Evolutionary conservation across 2,888 invertebrate genomes (phyloP).

Genomic region (Drosophila prostipennis): DNA sequence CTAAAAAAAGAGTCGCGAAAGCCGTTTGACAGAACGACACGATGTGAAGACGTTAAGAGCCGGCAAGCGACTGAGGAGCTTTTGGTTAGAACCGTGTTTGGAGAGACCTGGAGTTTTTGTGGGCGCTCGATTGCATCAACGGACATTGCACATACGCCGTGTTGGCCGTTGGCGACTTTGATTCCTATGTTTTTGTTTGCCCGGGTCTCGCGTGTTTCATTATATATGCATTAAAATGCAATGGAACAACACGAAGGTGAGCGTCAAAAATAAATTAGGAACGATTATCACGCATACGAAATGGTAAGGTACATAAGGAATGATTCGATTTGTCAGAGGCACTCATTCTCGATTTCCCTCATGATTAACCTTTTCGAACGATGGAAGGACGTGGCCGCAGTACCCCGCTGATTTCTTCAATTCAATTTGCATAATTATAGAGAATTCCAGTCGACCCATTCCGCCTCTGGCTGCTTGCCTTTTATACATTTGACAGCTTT

Average conservation of each 20-base stretch:
- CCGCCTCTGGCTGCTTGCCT: slow-evolving; percentile 16
- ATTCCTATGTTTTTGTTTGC: slow-evolving; percentile 23
- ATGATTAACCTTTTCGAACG: slow-evolving; percentile 61
- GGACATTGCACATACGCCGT: slow-evolving; percentile 68
- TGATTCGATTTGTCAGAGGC: slow-evolving; percentile 6
- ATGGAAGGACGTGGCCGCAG: not conserved
- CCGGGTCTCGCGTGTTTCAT: slow-evolving; percentile 67
- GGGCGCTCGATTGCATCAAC: slow-evolving; percentile 52
- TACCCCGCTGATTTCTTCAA: slow-evolving; percentile 29
- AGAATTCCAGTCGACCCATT: slow-evolving; percentile 11
- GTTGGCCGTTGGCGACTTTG: slow-evolving; percentile 60
- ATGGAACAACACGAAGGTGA: slow-evolving; percentile 45
- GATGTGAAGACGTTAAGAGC: slow-evolving; percentile 67
- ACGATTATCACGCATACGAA: slow-evolving; percentile 62
- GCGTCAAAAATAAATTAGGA: slow-evolving; percentile 51
- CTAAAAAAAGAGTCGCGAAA: slow-evolving; percentile 10
- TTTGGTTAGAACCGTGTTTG: slow-evolving; percentile 33
- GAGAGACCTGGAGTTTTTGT: slow-evolving; percentile 29
- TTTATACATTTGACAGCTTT: slow-evolving; percentile 53
- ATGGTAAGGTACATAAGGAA: not conserved
- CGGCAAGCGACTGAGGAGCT: slow-evolving; percentile 63
- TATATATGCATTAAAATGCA: slow-evolving; percentile 76
- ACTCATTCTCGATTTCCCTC: slow-evolving; percentile 18
- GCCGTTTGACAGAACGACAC: slow-evolving; percentile 24
- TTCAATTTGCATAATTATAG: slow-evolving; percentile 71